Conservation (phyloP, 1,140 invertebrate species). For the Drosophila parabipectinata region DNA sequence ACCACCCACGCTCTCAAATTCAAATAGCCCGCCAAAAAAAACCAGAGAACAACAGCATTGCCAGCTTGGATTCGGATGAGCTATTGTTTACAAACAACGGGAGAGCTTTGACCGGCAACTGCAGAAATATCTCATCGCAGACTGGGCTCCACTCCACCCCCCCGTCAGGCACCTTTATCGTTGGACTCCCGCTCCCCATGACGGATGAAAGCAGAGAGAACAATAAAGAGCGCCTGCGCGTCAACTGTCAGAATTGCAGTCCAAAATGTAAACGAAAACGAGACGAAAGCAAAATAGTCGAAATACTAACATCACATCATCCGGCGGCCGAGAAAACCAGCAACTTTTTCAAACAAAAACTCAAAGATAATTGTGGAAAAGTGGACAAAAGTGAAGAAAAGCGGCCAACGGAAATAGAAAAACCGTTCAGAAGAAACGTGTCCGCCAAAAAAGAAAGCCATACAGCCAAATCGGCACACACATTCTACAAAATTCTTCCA, state of each 20-base stretch:
- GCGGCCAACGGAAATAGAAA: conserved; percentile 20
- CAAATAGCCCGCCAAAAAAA: conserved; percentile 12
- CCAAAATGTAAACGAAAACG: conserved; percentile 71
- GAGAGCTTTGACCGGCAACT: conserved; percentile 37
- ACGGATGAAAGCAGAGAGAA: neutral
- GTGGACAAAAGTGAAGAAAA: neutral
- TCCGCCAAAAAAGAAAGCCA: neutral
- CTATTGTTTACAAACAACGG: conserved; percentile 45
- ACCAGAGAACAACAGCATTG: conserved; percentile 9
- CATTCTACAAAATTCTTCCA: conserved; percentile 6
- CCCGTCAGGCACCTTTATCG: neutral
- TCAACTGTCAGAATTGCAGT: conserved; percentile 75
- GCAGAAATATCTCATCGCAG: conserved; percentile 9
- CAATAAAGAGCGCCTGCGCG: conserved; percentile 58
- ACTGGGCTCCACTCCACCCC: neutral
- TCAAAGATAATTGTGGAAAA: neutral
- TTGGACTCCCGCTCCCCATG: neutral
- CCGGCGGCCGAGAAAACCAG: conserved; percentile 14
- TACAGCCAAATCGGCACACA: conserved; percentile 6
- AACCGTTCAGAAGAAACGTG: neutral
- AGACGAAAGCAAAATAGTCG: conserved; percentile 58
- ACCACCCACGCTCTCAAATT: neutral
- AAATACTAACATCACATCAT: conserved; percentile 36
- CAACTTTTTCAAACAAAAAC: neutral
- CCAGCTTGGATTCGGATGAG: conserved; percentile 7